phyloP scores from a whole-genome alignment of 2,797 vertebrate species.

The Anas bernieri region DNA sequence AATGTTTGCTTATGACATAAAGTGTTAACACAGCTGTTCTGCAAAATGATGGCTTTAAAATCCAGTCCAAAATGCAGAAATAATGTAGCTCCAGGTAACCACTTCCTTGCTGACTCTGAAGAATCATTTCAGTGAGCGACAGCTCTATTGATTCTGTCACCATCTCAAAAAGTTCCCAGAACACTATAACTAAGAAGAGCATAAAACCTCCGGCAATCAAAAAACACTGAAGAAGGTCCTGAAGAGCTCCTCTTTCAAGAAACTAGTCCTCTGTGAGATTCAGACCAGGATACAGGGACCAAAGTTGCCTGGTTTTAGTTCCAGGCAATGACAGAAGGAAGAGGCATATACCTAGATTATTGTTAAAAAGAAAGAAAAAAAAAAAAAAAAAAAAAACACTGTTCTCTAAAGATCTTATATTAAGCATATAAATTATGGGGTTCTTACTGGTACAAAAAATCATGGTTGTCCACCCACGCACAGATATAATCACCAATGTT shows the following conservation, averaged over 20 bases:
- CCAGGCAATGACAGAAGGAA: neutral
- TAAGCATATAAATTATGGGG: neutral
- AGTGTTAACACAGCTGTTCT: neutral
- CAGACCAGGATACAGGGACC: neutral
- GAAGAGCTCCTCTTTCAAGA: neutral
- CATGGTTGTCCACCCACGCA: neutral
- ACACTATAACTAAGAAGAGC: neutral
- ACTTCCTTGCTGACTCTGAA: neutral
- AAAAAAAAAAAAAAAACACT: neutral
- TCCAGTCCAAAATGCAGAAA: neutral
- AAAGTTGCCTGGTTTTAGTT: neutral
- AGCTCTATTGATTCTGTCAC: neutral
- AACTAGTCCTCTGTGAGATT: neutral
- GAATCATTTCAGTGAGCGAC: neutral
- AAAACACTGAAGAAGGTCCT: neutral
- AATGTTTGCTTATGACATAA: neutral
- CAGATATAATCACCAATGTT: neutral
- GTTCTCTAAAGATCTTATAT: neutral
- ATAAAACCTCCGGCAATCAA: neutral
- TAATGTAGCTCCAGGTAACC: neutral
- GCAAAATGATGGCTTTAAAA: neutral
- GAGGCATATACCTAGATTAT: neutral
- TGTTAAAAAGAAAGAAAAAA: neutral
- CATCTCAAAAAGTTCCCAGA: neutral
- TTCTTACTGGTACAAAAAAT: neutral